phyloP scores from a whole-genome alignment of 2,797 vertebrate species.

The Enteromius unitaeniatus region DNA sequence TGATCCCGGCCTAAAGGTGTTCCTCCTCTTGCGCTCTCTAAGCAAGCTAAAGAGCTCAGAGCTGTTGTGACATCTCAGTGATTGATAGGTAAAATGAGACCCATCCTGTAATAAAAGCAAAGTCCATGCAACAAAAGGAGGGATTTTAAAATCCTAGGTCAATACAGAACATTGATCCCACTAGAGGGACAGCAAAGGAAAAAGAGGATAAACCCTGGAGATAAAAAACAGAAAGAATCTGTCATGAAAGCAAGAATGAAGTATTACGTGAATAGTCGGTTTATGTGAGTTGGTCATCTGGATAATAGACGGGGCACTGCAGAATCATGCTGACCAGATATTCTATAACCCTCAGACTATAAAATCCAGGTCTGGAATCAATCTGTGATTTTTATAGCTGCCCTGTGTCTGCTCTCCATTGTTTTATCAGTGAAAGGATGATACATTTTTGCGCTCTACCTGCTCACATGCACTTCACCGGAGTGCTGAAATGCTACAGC shows the following conservation, averaged over 20 bases:
- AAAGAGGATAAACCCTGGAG: conserved; percentile 55
- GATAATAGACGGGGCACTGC: conserved; percentile 61
- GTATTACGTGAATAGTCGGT: conserved; percentile 50
- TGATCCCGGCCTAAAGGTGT: conserved; percentile 47
- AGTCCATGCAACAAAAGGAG: conserved; percentile 70
- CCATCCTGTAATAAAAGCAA: conserved; percentile 76
- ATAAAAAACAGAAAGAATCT: conserved; percentile 53
- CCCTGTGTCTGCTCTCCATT: conserved; percentile 66
- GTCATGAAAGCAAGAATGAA: conserved; percentile 54
- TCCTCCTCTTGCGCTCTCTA: conserved; percentile 33
- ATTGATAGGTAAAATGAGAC: conserved; percentile 74
- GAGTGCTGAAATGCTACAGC: conserved; percentile 73
- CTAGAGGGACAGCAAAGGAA: conserved; percentile 59
- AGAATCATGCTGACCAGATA: conserved; percentile 65
- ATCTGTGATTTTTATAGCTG: conserved; percentile 76
- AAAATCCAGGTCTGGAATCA: conserved; percentile 78
- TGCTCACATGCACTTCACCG: conserved; percentile 78
- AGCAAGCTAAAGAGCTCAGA: conserved; percentile 55
- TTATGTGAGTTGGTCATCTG: conserved; percentile 71
- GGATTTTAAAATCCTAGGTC: conserved; percentile 68
- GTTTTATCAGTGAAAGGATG: conserved; percentile 72
- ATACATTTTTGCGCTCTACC: conserved; percentile 70
- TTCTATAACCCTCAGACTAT: conserved; percentile 68
- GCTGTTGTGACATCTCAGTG: conserved; percentile 66
- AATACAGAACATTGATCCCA: conserved; percentile 67